Evolutionary conservation across 2,797 vertebrate species (phyloP), one percentile per base, ranked within the genome.

Genomic region (Galaxias olidus): DNA sequence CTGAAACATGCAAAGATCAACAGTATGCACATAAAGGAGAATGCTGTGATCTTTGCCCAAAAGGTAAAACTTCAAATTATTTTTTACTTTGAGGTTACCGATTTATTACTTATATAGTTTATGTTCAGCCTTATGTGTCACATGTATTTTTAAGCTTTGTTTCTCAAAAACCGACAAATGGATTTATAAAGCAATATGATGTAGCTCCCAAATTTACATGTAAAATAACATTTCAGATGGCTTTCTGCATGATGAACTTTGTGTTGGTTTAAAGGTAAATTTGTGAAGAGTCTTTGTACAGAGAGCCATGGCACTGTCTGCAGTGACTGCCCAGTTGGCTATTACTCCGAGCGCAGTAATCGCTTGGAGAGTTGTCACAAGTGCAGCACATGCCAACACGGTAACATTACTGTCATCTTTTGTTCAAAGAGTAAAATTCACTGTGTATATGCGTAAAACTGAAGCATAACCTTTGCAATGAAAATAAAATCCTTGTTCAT

Each of bases 31-130:
- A 56, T 1, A 4, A 53, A 1, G 57, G 54, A 0, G 50, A 0
- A 9, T 91, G 90, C 60, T 91, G 89, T 63, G 8, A 88, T 44
- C 1, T 1, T 10, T 92, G 90, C 56, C 69, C 58, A 0, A 69
- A 79, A 80, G 89, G 91, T 92, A 89, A 90, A 58, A 74, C 3
- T 9, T 2, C n/a, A n/a, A n/a, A 30, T 30, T 30, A 3, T 30
- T 30, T 30, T 30, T 30, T 30, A 3, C 30, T 30, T 30, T 6
- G 30, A 30, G 30, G 30, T 2, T 6, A 30, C 30, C 30, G 6
- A 30, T 30, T 30, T 30, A 30, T 30, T 3, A 6, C 30, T 30
- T 3, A 30, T 30, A 30, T 30, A 30, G 2, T 30, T 30, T 30
- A 30, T 30, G 30, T 30, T 30, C 30, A 30, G 2, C 30, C 30